These are phyloP conservation scores for Oryzias dopingdopingensis DNA, from an alignment of 2,797 vertebrate species.

Conservation along the genomic window DNA sequence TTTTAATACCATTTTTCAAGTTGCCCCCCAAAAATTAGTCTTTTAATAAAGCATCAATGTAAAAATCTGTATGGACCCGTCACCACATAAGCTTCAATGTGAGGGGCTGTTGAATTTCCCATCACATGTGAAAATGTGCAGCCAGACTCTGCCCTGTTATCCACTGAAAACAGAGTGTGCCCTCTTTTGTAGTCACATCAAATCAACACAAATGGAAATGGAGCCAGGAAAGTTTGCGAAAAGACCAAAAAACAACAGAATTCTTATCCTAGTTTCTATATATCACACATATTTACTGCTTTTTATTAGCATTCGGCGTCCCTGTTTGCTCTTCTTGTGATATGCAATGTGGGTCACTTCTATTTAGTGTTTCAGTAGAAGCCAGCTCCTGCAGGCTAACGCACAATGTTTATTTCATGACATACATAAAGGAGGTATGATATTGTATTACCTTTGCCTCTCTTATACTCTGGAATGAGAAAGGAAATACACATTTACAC, in stretches of 20 bases:
- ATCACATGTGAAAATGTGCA: constrained; percentile 36
- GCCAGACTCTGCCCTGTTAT: constrained; percentile 33
- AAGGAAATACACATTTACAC: neutral
- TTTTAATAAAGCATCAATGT: too few relatives aligned
- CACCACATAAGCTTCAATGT: constrained; percentile 10
- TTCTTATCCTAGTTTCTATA: too few relatives aligned
- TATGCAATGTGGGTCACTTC: neutral
- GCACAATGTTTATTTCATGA: neutral
- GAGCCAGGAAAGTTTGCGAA: neutral
- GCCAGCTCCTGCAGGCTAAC: constrained; percentile 2
- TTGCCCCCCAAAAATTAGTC: too few relatives aligned
- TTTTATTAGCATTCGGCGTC: too few relatives aligned
- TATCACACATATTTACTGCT: too few relatives aligned
- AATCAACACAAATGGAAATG: constrained; percentile 21
- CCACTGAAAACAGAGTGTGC: constrained; percentile 27
- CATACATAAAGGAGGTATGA: constrained; percentile 1
- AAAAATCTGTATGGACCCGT: too few relatives aligned
- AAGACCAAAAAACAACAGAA: constrained; percentile 4
- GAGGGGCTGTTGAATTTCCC: constrained; percentile 30
- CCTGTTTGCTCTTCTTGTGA: too few relatives aligned
- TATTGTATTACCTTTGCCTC: too few relatives aligned
- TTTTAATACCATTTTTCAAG: too few relatives aligned
- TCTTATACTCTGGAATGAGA: neutral
- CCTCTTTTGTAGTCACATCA: constrained; percentile 20
- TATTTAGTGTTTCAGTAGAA: neutral